Evolutionary conservation across 1,140 invertebrate species (phyloP), one percentile per base, ranked within the genome.

Genomic region (Octopus bimaculoides): DNA sequence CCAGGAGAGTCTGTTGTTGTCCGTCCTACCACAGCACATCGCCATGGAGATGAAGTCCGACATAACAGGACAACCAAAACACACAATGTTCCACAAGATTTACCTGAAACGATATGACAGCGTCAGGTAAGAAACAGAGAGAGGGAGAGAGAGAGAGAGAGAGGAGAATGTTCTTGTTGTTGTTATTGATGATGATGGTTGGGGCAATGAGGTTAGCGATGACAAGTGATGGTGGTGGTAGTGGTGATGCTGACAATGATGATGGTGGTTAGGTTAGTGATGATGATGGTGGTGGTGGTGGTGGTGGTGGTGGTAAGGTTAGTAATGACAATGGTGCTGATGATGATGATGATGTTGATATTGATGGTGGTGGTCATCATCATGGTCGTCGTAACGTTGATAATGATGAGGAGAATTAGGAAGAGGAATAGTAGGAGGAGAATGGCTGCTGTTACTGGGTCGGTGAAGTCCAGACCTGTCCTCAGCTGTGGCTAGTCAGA

Each of bases 61-160:
- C 75, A 89, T 90, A 78, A 96, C 95, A 52, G 95, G 93, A 61
- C 95, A 96, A 89, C 95, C 94, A 54, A 95, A 95, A 87, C 95
- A 97, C 88, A 95, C 95, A 56, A 89, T 90, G 88, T 90, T 90
- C 77, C 89, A 90, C 71, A 90, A 90, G 81, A 90, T 90, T 75
- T 90, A 90, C 74, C 89, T 90, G 56, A 88, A 89, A 79, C 69
- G 86, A 6, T 88, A 90, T 80, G 87, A 89, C 41, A 89, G 89
- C 83, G 89, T 90, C 84, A 90, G 89, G 89, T 90, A 78, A 83
- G 82, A 9, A 75, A 75, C 12, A 75, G 12, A 17, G 74, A 26
- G 26, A 26, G 17, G 4, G 12, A 75, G 26, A 9, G 26, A n/a
- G 26, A 26, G 74, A 26, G 74, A n/a, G 26, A 26, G 26, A 10